Evolutionary conservation across 2,888 invertebrate genomes (phyloP).

Genomic region (Ochropleura leucogaster): DNA sequence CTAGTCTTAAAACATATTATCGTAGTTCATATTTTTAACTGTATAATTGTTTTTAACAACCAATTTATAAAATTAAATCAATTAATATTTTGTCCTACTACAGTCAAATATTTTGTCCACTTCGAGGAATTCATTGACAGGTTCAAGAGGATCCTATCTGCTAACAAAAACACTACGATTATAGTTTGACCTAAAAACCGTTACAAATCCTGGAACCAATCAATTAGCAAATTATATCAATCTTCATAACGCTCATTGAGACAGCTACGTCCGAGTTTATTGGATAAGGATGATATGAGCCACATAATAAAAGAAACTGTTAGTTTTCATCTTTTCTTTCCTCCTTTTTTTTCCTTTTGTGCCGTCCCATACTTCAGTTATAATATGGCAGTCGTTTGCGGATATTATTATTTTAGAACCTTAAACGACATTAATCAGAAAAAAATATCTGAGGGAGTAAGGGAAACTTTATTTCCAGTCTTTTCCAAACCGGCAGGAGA

Average conservation of each 20-base stretch:
- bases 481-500: no score
- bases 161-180: neutral
- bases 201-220: neutral
- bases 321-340: neutral
- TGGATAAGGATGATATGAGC: neutral
- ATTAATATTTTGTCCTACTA: neutral
- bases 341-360: neutral
- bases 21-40: neutral
- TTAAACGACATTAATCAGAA: no score
- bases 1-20: neutral
- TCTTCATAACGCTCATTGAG: slow-evolving; percentile 7
- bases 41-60: neutral
- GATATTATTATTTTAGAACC: neutral
- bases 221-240: slow-evolving; percentile 4
- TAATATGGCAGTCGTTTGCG: neutral
- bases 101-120: neutral
- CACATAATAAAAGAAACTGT: neutral
- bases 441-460: no score
- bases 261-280: neutral
- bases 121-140: neutral
- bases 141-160: neutral
- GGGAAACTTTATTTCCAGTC: no score
- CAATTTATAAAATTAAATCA: neutral
- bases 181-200: neutral
- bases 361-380: neutral